Percentiles rank a stretch among this genome's conserved stretches.
phyloP scores from a whole-genome alignment of 2,888 invertebrate species.

The Chloroclystis v-ata region DNA sequence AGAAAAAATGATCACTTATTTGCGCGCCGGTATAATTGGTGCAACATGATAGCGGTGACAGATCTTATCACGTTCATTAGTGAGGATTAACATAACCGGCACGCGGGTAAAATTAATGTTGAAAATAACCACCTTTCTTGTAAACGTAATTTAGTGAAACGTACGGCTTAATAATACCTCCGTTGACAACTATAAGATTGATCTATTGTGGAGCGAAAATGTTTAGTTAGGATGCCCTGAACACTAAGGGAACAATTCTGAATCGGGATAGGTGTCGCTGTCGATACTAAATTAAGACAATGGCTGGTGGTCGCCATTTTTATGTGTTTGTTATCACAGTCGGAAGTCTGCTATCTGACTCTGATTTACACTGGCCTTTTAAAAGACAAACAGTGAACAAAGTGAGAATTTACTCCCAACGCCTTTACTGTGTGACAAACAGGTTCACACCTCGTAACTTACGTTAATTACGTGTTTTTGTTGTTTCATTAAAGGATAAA shows the following conservation, averaged over 20 bases:
- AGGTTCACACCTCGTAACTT: slow-evolving; percentile 36
- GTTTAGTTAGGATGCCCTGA: slow-evolving; percentile 14
- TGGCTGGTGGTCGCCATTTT: slow-evolving; percentile 61
- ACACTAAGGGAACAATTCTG: slow-evolving; percentile 29
- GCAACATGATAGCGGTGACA: slow-evolving; percentile 32
- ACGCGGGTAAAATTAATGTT: slow-evolving; percentile 26
- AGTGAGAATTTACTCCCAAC: slow-evolving; percentile 55
- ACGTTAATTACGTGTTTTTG: slow-evolving; percentile 10
- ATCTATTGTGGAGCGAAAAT: slow-evolving; percentile 5
- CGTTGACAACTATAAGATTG: slow-evolving; percentile 8
- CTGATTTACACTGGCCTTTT: slow-evolving; percentile 60
- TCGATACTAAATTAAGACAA: slow-evolving; percentile 63
- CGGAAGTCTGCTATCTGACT: slow-evolving; percentile 59
- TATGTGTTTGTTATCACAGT: slow-evolving; percentile 71
- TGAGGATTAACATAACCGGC: slow-evolving; percentile 35
- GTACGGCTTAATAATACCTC: slow-evolving; percentile 10
- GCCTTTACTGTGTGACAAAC: slow-evolving; percentile 46
- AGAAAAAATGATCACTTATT: slow-evolving; percentile 31
- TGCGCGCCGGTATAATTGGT: slow-evolving; percentile 32
- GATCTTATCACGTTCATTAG: slow-evolving; percentile 37
- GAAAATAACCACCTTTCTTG: slow-evolving; percentile 25
- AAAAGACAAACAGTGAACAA: slow-evolving; percentile 58
- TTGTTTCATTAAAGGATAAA: too few species aligned
- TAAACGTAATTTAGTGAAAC: slow-evolving; percentile 22
- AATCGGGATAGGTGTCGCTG: slow-evolving; percentile 43